These are phyloP conservation scores for Trisateles emortualis DNA, from an alignment of 2,888 invertebrate species.

Conservation along the genomic window DNA sequence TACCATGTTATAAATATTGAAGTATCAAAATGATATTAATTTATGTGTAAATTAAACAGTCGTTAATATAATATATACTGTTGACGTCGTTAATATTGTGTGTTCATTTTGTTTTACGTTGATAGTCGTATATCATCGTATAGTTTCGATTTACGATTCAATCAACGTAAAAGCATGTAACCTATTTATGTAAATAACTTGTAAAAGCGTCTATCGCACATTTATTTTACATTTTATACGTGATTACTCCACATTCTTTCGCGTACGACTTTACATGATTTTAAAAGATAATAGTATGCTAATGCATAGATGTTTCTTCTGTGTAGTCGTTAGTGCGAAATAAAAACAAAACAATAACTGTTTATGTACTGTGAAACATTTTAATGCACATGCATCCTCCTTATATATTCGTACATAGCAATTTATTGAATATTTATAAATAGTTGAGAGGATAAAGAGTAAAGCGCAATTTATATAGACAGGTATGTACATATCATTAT, in stretches of 20 bases:
- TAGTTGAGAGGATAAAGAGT: slow-evolving; percentile 1
- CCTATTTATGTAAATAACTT: slow-evolving; percentile 58
- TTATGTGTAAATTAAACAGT: slow-evolving; percentile 2
- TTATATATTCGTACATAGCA: not conserved
- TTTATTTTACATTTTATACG: slow-evolving; percentile 63
- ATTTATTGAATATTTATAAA: slow-evolving; percentile 8
- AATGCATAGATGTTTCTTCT: slow-evolving; percentile 64
- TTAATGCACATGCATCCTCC: slow-evolving; percentile 2
- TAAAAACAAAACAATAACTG: slow-evolving; percentile 47
- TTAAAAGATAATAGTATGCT: slow-evolving; percentile 72
- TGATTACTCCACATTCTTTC: slow-evolving; percentile 65
- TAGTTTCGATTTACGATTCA: slow-evolving; percentile 49
- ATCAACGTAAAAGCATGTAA: slow-evolving; percentile 52
- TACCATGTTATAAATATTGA: not conserved
- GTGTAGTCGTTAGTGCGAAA: slow-evolving; percentile 55
- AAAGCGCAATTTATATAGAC: slow-evolving; percentile 9
- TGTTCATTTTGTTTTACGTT: slow-evolving; percentile 4
- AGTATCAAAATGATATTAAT: not conserved
- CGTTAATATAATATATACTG: not conserved
- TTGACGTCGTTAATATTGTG: not conserved
- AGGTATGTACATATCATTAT: slow-evolving; percentile 35
- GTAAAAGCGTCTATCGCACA: slow-evolving; percentile 50
- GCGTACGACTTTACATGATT: slow-evolving; percentile 64
- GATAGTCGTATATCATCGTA: slow-evolving; percentile 5
- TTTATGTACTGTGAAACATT: slow-evolving; percentile 38